A percentile compares a stretch with the other conserved stretches of the same genome.
These are phyloP conservation scores for Cirrhinus mrigala DNA, from an alignment of 2,797 vertebrate species.

Conservation along the genomic window DNA sequence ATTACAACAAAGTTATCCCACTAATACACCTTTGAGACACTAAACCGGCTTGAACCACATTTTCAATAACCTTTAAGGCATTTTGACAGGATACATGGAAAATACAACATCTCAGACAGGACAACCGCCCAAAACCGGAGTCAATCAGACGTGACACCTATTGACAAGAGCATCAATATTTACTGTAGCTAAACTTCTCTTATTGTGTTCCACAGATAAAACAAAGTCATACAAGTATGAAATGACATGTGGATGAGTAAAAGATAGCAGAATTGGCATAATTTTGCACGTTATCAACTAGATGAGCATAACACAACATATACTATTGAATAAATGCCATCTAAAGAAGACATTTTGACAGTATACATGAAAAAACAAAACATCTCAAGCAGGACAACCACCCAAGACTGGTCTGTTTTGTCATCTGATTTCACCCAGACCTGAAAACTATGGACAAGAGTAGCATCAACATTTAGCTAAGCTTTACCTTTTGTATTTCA, in stretches of 20 bases:
- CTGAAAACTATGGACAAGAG: neutral
- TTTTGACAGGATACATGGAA: neutral
- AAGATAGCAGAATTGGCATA: neutral
- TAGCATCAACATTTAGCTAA: neutral
- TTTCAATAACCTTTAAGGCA: neutral
- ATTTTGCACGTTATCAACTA: neutral
- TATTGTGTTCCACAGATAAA: neutral
- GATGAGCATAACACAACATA: neutral
- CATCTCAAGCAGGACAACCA: no score
- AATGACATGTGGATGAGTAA: neutral
- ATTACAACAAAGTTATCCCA: no score
- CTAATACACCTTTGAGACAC: no score
- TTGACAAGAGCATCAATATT: neutral
- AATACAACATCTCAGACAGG: neutral
- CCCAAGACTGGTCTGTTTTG: neutral
- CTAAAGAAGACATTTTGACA: neutral
- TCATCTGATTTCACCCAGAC: neutral
- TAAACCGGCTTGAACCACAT: no score
- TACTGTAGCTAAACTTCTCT: neutral
- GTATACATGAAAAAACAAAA: neutral
- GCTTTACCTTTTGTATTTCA: neutral
- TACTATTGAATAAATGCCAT: neutral
- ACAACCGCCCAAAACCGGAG: neutral
- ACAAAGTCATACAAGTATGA: neutral
- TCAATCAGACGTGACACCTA: neutral